phyloP scores from a whole-genome alignment of 2,797 vertebrate genomes.

The Selene dorsalis region DNA sequence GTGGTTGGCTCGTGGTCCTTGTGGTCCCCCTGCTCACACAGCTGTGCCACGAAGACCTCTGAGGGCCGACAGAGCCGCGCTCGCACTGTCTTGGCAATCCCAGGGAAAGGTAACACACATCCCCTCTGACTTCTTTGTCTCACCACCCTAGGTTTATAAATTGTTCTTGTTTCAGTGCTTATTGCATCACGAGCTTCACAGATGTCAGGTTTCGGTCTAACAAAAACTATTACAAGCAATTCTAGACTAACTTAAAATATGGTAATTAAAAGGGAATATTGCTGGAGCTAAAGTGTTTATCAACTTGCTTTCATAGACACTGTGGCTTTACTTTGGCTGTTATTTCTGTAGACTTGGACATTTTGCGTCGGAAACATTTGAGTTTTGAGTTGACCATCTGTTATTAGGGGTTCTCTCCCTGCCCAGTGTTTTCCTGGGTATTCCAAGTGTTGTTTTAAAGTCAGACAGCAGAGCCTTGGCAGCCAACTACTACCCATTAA shows the following conservation, averaged over 20 bases:
- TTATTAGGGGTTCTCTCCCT: conserved; percentile 47
- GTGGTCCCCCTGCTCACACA: conserved; percentile 93
- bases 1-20: conserved; percentile 89
- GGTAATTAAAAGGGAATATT: conserved; percentile 11
- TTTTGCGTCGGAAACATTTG: conserved; percentile 58
- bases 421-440: conserved; percentile 32
- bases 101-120: conserved; percentile 87
- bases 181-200: background rate
- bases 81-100: conserved; percentile 89
- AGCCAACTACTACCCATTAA: conserved; percentile 68
- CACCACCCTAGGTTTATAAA: background rate
- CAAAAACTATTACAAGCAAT: background rate
- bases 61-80: conserved; percentile 92
- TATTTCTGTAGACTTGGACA: conserved; percentile 35
- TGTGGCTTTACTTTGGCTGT: conserved; percentile 17
- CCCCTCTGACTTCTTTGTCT: background rate
- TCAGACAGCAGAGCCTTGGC: conserved; percentile 66
- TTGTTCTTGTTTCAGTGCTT: background rate
- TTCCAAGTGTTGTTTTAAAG: conserved; percentile 52
- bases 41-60: conserved; percentile 88
- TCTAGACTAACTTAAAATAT: conserved; percentile 2
- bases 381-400: conserved; percentile 54
- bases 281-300: conserved; percentile 22
- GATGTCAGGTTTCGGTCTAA: background rate
- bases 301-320: conserved; percentile 1